Evolutionary conservation across 2,888 invertebrate species (phyloP).

Genomic region (Brachypterus glaber): DNA sequence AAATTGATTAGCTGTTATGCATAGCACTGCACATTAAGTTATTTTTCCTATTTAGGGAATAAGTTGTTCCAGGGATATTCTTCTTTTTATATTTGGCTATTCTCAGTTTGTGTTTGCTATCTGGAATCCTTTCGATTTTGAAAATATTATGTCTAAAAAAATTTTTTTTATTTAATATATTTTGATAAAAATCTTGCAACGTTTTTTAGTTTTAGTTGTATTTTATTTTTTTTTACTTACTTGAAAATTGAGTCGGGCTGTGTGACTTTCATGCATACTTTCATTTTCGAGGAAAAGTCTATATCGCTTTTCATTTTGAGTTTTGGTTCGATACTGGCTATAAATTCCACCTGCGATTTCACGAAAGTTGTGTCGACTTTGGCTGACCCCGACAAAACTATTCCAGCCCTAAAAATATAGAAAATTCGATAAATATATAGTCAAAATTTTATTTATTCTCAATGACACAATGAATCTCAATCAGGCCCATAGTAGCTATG

Average conservation of each 20-base stretch:
- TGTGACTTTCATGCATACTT: conserved; percentile 65
- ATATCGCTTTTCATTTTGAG: conserved; percentile 63
- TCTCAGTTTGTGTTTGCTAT: conserved; percentile 51
- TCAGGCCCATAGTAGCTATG: too few relatives aligned
- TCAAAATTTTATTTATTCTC: background rate
- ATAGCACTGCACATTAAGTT: conserved; percentile 61
- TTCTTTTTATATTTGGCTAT: conserved; percentile 47
- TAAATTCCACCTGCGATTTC: conserved; percentile 55
- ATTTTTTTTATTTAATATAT: too few relatives aligned
- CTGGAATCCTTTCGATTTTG: conserved; percentile 56
- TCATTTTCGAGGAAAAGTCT: conserved; percentile 65
- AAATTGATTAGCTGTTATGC: too few relatives aligned
- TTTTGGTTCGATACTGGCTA: conserved; percentile 55
- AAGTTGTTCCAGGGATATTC: conserved; percentile 58
- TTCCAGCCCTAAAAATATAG: conserved; percentile 51
- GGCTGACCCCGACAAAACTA: conserved; percentile 54
- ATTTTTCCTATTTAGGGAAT: conserved; percentile 67
- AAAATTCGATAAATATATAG: background rate
- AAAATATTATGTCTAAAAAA: conserved; percentile 51
- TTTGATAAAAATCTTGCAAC: too few relatives aligned
- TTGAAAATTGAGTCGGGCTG: conserved; percentile 55
- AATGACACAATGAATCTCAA: too few relatives aligned
- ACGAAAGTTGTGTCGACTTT: conserved; percentile 57
- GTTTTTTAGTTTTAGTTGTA: too few relatives aligned
- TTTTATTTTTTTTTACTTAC: too few relatives aligned